Evolutionary conservation across 2,113 vertebrate genomes (phyloP).

Genomic region (Hypomesus transpacificus): DNA sequence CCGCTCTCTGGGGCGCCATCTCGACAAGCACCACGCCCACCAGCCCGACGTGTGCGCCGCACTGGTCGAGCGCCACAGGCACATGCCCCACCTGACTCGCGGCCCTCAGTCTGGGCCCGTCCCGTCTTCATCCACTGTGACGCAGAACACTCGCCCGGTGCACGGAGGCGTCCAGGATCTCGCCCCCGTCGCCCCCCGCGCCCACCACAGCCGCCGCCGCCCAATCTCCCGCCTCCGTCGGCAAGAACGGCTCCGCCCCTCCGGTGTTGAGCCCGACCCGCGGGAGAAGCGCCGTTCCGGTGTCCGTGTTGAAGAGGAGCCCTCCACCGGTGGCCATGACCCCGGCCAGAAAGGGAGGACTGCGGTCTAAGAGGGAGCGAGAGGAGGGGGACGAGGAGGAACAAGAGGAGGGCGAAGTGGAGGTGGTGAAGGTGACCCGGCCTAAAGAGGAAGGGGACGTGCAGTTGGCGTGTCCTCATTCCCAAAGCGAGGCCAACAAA

Average conservation of each 20-base stretch:
- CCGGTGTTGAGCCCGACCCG: slow-evolving; percentile 51
- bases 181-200: slow-evolving; percentile 49
- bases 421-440: slow-evolving; percentile 54
- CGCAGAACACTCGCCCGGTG: slow-evolving; percentile 23
- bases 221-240: slow-evolving; percentile 45
- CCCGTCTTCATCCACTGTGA: slow-evolving; percentile 5
- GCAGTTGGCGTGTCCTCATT: slow-evolving; percentile 50
- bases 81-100: slow-evolving; percentile 57
- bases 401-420: slow-evolving; percentile 59
- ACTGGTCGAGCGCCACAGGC: slow-evolving; percentile 65
- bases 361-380: slow-evolving; percentile 59
- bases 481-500: slow-evolving; percentile 47
- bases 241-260: slow-evolving; percentile 49
- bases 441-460: slow-evolving; percentile 57
- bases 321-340: slow-evolving; percentile 52
- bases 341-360: slow-evolving; percentile 51
- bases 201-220: slow-evolving; percentile 36
- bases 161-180: slow-evolving; percentile 51
- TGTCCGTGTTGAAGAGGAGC: slow-evolving; percentile 71
- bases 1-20: slow-evolving; percentile 71
- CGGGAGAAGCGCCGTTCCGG: slow-evolving; percentile 61
- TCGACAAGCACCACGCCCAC: slow-evolving; percentile 75
- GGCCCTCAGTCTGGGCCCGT: slow-evolving; percentile 5
- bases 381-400: slow-evolving; percentile 43
- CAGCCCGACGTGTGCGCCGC: slow-evolving; percentile 70